Conservation (phyloP, 2,888 invertebrate species). For the Suillia variegata region DNA sequence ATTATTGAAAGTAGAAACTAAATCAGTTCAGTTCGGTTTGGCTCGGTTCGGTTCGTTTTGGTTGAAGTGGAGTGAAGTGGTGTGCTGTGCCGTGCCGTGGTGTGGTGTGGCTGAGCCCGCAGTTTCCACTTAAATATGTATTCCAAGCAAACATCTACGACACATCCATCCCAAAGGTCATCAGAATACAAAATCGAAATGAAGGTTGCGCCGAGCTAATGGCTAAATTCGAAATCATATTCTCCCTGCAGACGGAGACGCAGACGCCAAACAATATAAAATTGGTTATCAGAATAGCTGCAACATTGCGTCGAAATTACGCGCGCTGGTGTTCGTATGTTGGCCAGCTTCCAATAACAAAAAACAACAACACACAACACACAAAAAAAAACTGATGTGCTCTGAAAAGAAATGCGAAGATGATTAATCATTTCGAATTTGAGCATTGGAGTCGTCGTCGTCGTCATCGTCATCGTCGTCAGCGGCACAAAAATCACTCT, state of each 20-base stretch:
- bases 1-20: conserved; percentile 17
- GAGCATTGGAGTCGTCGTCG: no score
- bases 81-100: neutral
- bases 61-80: neutral
- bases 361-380: no score
- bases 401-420: conserved; percentile 17
- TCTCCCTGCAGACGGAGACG: no score
- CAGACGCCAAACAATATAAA: no score
- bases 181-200: conserved; percentile 3
- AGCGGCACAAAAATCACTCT: conserved; percentile 23
- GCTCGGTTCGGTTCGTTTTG: neutral
- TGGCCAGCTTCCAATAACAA: neutral
- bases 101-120: neutral
- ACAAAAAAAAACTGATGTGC: neutral
- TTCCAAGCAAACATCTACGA: neutral
- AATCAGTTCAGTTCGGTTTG: conserved; percentile 16
- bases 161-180: conserved; percentile 18
- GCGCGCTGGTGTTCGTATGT: neutral
- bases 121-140: neutral
- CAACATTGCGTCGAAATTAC: no score
- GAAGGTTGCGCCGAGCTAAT: neutral
- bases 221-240: neutral
- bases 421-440: conserved; percentile 23
- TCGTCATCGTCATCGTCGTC: no score
- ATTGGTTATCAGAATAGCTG: neutral